A percentile compares a stretch with the other conserved stretches of the same genome.
Conservation (phyloP, 2,797 vertebrate species). For the Lycodopsis pacificus region DNA sequence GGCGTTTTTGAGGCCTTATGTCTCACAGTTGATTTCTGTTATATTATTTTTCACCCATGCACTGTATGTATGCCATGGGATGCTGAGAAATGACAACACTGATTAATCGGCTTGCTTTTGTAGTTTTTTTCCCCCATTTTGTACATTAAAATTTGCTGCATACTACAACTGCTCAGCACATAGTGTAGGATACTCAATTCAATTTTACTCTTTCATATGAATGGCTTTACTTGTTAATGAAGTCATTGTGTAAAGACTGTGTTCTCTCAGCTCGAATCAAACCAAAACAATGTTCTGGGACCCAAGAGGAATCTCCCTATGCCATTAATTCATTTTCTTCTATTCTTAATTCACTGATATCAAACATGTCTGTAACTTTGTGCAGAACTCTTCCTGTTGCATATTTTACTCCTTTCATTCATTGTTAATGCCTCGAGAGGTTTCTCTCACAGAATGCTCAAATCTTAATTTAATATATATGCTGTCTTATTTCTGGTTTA, state of each 20-base stretch:
- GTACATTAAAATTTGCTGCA: slow-evolving; percentile 8
- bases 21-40: slow-evolving; percentile 6
- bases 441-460: slow-evolving; percentile 48
- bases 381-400: slow-evolving; percentile 31
- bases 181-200: background rate
- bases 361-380: slow-evolving; percentile 61
- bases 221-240: slow-evolving; percentile 35
- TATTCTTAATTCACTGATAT: slow-evolving; percentile 57
- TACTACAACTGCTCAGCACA: background rate
- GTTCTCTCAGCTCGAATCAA: slow-evolving; percentile 34
- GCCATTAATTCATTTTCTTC: slow-evolving; percentile 36
- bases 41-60: background rate
- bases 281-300: slow-evolving; percentile 22
- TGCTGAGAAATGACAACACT: slow-evolving; percentile 5
- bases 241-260: slow-evolving; percentile 22
- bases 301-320: slow-evolving; percentile 13
- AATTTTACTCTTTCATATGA: slow-evolving; percentile 4
- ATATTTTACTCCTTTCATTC: slow-evolving; percentile 62
- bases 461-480: slow-evolving; percentile 59
- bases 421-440: slow-evolving; percentile 66
- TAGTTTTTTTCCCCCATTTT: background rate
- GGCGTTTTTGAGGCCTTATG: background rate
- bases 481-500: slow-evolving; percentile 39
- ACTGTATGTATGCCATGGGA: background rate
- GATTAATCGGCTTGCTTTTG: background rate